Evolutionary conservation across 2,888 invertebrate genomes (phyloP).

Genomic region (Drosophila macrospina): DNA sequence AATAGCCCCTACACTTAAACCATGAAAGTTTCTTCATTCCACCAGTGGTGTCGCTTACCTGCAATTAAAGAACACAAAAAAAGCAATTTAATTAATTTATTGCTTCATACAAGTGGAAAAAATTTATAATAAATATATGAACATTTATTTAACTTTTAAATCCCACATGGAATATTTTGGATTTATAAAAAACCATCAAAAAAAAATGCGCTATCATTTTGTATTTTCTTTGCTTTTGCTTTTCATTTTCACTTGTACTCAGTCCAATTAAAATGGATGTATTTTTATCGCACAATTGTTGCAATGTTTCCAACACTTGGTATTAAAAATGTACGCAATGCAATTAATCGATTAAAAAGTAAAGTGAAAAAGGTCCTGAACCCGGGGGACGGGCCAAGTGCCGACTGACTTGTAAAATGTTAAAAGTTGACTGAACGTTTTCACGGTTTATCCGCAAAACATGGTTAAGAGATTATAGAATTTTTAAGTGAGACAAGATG

Average conservation of each 20-base stretch:
- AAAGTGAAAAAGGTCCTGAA: constrained; percentile 18
- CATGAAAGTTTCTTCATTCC: not conserved
- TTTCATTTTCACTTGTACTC: not conserved
- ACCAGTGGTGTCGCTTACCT: constrained; percentile 61
- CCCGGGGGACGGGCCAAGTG: not conserved
- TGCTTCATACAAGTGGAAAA: not conserved
- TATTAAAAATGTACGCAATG: constrained; percentile 54
- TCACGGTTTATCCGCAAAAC: constrained; percentile 25
- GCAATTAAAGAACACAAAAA: constrained; percentile 40
- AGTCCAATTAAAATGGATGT: constrained; percentile 23
- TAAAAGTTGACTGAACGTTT: constrained; percentile 40
- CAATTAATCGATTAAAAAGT: constrained; percentile 60
- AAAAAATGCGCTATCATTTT: not conserved
- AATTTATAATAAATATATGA: constrained; percentile 4
- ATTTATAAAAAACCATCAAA: not conserved
- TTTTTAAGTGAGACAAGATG: not conserved
- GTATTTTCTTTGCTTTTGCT: not conserved
- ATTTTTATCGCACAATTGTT: constrained; percentile 34
- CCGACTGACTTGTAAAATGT: constrained; percentile 14
- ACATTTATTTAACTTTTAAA: constrained; percentile 16
- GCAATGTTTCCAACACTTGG: constrained; percentile 29
- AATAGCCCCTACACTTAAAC: constrained; percentile 7
- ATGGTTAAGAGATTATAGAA: not conserved
- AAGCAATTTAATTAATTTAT: constrained; percentile 31
- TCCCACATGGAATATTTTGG: not conserved